Evolutionary conservation across 2,888 invertebrate genomes (phyloP).

Genomic region (Aleiodes testaceus): DNA sequence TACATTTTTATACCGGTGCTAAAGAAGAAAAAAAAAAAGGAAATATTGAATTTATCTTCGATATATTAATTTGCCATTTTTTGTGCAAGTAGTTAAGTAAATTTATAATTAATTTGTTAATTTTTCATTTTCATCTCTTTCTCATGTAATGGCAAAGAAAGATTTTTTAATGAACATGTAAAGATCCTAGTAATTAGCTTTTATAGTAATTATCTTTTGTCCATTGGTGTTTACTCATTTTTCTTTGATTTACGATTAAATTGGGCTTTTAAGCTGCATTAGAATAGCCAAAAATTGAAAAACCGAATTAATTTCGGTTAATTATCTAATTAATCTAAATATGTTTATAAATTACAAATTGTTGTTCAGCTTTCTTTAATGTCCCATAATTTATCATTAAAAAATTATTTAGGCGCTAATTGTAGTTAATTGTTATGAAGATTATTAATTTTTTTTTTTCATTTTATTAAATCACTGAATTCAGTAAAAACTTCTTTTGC

Average conservation of each 20-base stretch:
- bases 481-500: too few relatives aligned
- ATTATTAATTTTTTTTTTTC: not conserved
- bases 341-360: conserved; percentile 23
- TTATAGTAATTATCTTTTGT: conserved; percentile 16
- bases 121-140: not conserved
- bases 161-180: conserved; percentile 9
- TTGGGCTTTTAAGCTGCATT: conserved; percentile 22
- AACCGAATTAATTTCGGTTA: conserved; percentile 12
- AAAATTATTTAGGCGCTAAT: conserved; percentile 36
- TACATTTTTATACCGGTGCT: conserved; percentile 34
- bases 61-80: conserved; percentile 28
- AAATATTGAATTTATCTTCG: conserved; percentile 17
- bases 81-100: conserved; percentile 16
- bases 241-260: conserved; percentile 23
- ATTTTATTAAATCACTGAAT: not conserved
- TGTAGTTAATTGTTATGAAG: conserved; percentile 16
- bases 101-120: not conserved
- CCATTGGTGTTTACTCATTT: conserved; percentile 25
- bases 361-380: not conserved
- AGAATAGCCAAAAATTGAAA: conserved; percentile 9
- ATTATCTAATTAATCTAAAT: conserved; percentile 27
- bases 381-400: conserved; percentile 13
- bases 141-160: conserved; percentile 18
- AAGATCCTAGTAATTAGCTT: conserved; percentile 27
- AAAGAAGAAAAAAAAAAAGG: not conserved